phyloP scores from a whole-genome alignment of 2,113 vertebrate species.

The Charina bottae region DNA sequence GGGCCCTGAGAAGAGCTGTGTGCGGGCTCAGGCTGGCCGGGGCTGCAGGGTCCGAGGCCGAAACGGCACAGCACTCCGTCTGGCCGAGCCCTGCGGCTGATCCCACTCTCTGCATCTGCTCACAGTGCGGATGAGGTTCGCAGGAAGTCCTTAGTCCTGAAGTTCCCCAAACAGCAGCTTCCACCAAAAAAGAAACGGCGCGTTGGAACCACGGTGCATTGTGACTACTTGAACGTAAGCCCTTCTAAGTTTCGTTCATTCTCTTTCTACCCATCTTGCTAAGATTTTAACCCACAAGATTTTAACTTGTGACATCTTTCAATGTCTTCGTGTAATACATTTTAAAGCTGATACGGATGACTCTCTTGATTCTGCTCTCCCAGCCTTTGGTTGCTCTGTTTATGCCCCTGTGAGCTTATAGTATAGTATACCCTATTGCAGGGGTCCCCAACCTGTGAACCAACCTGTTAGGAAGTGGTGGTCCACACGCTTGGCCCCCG shows the following conservation, averaged over 20 bases:
- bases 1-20: not conserved
- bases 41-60: not conserved
- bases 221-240: slow-evolving; percentile 96
- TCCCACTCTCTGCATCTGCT: not conserved
- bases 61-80: too few relatives aligned
- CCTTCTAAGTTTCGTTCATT: not conserved
- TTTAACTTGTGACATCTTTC: not conserved
- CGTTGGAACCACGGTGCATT: slow-evolving; percentile 93
- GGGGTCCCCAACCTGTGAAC: too few relatives aligned
- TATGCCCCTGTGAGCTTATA: not conserved
- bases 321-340: not conserved
- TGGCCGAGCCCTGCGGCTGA: not conserved
- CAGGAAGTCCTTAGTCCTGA: slow-evolving; percentile 95
- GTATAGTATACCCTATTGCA: not conserved
- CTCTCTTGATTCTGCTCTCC: not conserved
- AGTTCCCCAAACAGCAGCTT: slow-evolving; percentile 97
- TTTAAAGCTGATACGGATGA: not conserved
- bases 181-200: slow-evolving; percentile 96
- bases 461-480: too few relatives aligned
- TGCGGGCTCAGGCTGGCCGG: not conserved
- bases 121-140: slow-evolving; percentile 94
- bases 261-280: not conserved
- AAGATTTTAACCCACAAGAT: not conserved
- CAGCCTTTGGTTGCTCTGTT: not conserved
- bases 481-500: too few relatives aligned